phyloP scores from a whole-genome alignment of 2,797 vertebrate species.

The Arnoldichthys spilopterus region DNA sequence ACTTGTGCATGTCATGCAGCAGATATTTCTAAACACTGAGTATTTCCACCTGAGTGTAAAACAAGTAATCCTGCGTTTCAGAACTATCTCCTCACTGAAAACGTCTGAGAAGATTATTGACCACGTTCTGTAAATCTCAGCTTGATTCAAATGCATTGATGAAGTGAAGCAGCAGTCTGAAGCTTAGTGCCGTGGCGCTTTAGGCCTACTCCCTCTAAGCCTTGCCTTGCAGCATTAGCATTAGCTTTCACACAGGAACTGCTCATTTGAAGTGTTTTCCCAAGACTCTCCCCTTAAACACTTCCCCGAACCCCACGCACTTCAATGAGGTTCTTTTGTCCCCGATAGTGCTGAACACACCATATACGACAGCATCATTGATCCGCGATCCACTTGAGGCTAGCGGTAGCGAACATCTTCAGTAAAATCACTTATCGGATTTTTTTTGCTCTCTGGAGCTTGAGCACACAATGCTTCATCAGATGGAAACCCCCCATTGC shows the following conservation, averaged over 20 bases:
- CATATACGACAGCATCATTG: slow-evolving; percentile 66
- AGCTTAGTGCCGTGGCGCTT: slow-evolving; percentile 17
- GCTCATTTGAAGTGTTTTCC: slow-evolving; percentile 66
- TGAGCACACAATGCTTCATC: slow-evolving; percentile 7
- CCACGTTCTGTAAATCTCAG: neutral
- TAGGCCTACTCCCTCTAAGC: neutral
- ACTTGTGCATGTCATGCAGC: too few relatives aligned
- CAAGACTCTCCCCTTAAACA: slow-evolving; percentile 45
- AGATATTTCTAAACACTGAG: too few relatives aligned
- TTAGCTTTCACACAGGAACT: slow-evolving; percentile 39
- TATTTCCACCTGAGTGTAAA: neutral
- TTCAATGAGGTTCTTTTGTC: slow-evolving; percentile 49
- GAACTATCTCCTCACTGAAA: neutral
- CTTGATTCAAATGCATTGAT: neutral
- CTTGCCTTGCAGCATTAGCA: neutral
- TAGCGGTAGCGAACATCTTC: slow-evolving; percentile 11
- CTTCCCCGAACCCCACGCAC: slow-evolving; percentile 26
- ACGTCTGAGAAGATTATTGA: neutral
- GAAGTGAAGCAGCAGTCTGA: slow-evolving; percentile 62
- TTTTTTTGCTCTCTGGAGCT: slow-evolving; percentile 23
- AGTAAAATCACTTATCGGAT: slow-evolving; percentile 35
- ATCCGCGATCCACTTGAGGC: slow-evolving; percentile 60
- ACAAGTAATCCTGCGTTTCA: neutral
- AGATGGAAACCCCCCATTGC: neutral
- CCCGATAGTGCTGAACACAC: slow-evolving; percentile 70